phyloP scores from a whole-genome alignment of 1,140 invertebrate species.

The Ips nitidus region DNA sequence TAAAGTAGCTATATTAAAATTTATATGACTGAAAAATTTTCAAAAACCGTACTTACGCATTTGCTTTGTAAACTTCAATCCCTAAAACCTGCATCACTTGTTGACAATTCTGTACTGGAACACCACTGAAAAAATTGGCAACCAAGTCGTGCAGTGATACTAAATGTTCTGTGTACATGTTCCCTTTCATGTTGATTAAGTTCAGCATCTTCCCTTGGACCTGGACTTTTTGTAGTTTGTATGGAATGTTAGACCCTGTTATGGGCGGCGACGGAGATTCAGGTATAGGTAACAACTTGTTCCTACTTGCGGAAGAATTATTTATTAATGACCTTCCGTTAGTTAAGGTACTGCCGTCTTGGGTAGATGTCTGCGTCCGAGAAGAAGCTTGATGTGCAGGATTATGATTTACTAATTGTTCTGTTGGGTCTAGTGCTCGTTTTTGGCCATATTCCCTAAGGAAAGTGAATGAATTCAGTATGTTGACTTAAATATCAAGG shows the following conservation, averaged over 20 bases:
- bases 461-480: conserved; percentile 10
- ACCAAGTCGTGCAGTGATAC: conserved; percentile 82
- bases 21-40: neutral
- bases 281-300: conserved; percentile 62
- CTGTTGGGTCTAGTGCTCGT: conserved; percentile 15
- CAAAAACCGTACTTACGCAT: conserved; percentile 60
- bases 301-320: conserved; percentile 33
- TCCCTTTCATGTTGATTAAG: conserved; percentile 84
- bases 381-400: conserved; percentile 47
- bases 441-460: conserved; percentile 26
- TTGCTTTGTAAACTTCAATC: conserved; percentile 77
- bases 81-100: conserved; percentile 76
- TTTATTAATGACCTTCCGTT: conserved; percentile 56
- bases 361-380: conserved; percentile 33
- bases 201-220: conserved; percentile 79
- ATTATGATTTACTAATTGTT: conserved; percentile 48
- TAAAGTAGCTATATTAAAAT: conserved; percentile 3
- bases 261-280: conserved; percentile 59
- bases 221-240: conserved; percentile 74
- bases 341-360: conserved; percentile 31
- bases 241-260: conserved; percentile 64
- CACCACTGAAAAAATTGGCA: conserved; percentile 75
- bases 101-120: conserved; percentile 70
- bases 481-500: neutral
- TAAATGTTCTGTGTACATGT: conserved; percentile 74